Evolutionary conservation across 1,140 invertebrate species (phyloP), one percentile per base, ranked within the genome.

Genomic region (Bombus haemorrhoidalis): DNA sequence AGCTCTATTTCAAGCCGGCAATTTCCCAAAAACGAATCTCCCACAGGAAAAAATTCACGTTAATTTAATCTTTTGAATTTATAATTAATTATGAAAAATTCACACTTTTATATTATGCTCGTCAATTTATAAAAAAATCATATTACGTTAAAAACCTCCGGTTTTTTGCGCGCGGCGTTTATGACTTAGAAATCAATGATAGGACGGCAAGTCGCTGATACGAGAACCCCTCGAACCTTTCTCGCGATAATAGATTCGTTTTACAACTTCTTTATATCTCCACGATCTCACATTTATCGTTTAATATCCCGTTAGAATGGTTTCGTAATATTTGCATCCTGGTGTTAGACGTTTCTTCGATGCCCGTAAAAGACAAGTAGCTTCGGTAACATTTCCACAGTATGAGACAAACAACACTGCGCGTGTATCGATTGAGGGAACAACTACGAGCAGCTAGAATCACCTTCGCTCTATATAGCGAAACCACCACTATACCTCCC

Each of bases 381-480:
- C 53, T n/a, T 28, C 66, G 66, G n/a, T 47, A 85, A 89, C 90
- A 89, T 89, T 89, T 91, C 87, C 47, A 53, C 68, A 71, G 39
- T 74, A 77, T 43, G 83, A 74, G 62, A 37, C 78, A 88, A 91
- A 89, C 86, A 89, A 91, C 83, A 88, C 85, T 91, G 83, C 84
- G 88, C 83, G 83, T 74, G 90, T 91, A 91, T 91, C 90, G 90
- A 91, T 91, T 89, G 62, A 78, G 66, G 83, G 72, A 78, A 85
- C 89, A 89, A 88, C 87, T 83, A 84, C 88, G 89, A 79, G 69
- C 74, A 81, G 81, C 71, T 64, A 77, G 84, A 74, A 90, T 89
- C 88, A 88, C 86, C 82, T 90, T 87, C 80, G 78, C 62, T 57
- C 89, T 69, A 81, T 81, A 85, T 81, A 81, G 59, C 47, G 4